Evolutionary conservation across 2,113 vertebrate genomes (phyloP).

Genomic region (Paradoxurus hermaphroditus): DNA sequence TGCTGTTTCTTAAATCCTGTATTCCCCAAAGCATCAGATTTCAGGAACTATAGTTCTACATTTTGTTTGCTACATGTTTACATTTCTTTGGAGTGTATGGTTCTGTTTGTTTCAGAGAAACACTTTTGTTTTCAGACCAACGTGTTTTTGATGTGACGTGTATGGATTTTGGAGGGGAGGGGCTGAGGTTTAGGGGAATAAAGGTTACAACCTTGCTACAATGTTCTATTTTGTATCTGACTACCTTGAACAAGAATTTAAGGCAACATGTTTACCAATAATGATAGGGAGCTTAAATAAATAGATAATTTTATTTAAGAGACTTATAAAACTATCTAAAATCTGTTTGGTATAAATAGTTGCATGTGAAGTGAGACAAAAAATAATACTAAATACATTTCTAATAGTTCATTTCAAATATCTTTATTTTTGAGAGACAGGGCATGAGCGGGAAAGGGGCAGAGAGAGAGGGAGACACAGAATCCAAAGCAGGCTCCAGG

Average conservation of each 20-base stretch:
- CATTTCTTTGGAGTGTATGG: neutral
- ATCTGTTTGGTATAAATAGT: conserved; percentile 22
- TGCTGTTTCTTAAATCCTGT: neutral
- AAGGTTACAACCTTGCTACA: conserved; percentile 23
- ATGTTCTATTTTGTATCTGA: neutral
- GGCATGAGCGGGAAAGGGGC: neutral
- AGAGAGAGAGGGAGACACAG: neutral
- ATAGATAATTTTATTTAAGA: conserved; percentile 42
- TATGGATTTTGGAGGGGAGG: neutral
- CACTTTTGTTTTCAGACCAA: neutral
- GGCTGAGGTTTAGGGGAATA: conserved; percentile 6
- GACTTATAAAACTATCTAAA: neutral
- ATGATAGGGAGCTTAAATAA: conserved; percentile 27
- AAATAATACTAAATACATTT: conserved; percentile 30
- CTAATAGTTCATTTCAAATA: conserved; percentile 30
- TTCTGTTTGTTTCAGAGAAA: neutral
- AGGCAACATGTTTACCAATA: neutral
- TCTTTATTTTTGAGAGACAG: neutral
- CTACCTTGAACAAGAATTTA: conserved; percentile 22
- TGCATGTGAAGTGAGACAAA: neutral
- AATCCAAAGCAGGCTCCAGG: neutral
- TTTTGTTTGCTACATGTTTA: conserved; percentile 33
- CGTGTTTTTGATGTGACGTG: neutral
- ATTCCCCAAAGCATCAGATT: neutral
- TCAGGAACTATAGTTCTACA: conserved; percentile 3